Base-by-base conservation (phyloP, 2,113 vertebrate genomes). In the Apeltes quadracus region DNA sequence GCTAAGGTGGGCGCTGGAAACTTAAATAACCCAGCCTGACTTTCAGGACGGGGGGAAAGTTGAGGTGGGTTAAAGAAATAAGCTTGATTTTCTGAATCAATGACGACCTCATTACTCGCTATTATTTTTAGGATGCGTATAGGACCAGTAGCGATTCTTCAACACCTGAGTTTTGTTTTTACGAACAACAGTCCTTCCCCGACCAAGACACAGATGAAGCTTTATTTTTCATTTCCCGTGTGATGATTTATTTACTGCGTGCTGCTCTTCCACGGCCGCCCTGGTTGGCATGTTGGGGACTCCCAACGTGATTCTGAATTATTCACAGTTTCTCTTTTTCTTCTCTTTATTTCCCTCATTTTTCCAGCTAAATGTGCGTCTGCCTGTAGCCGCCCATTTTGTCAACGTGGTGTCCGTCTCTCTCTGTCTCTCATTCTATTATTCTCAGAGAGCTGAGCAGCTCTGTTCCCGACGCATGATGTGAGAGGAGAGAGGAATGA, bases 161-260 rank as follows among this genome's bases (percentile, higher is more conserved):
- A 41, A 79, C 72, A 72, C 65, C 72, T 51, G n/a, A 78, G 71
- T 81, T 87, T 62, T n/a, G 58, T 82, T 85, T 85, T 84, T 61
- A 48, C 38, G 50, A 71, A 81, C 75, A 83, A 82, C 61, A 85
- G 77, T 76, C 75, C 48, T 50, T 68, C 41, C 71, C 77, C 16
- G 3, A n/a, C 72, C 13, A 44, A 56, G 38, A 83, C 79, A 46
- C 36, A 69, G 58, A 80, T 54, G 48, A 76, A 81, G 79, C 61
- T 81, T 39, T 58, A 48, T 41, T 75, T 65, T 82, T 75, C 80
- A 63, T 78, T 88, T 84, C 74, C 48, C 5, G 20, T 79, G 51
- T 84, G 76, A 90, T 90, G 75, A 86, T 90, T 92, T 91, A 87
- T 91, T 91, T 89, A 92, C 81, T 84, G 72, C 81, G 75, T 79